Base-by-base conservation (phyloP, 2,888 invertebrate species). In the Bimastos eiseni region DNA sequence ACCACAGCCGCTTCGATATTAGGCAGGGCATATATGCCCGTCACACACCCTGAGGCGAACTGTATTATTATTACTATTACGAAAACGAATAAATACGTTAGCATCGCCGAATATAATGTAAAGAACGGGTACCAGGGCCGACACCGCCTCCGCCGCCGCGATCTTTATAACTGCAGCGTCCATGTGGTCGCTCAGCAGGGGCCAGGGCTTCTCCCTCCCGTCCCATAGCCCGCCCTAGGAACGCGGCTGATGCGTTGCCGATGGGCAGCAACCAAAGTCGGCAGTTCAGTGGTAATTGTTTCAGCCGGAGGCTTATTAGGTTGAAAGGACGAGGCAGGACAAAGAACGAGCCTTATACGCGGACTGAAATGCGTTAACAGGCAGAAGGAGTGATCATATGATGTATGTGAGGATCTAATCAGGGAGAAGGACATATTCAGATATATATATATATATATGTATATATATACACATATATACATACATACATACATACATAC, bases 11-110 rank as follows among this genome's bases (percentile, higher is more conserved):
- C n/a, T n/a, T n/a, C 70, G 70, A 70, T 70, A 70, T 70, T 70
- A 70, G 70, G 70, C 70, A 70, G n/a, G 70, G 70, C n/a, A 70
- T 70, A 70, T 70, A 70, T 70, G 70, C 70, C 70, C 70, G 70
- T 70, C 70, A 70, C 70, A 70, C 70, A 70, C 70, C 70, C 70
- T 70, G 30, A n/a, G 70, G 70, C 70, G 70, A n/a, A 70, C 70
- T 70, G 70, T 70, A 70, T 70, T 70, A 70, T 70, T 70, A 70
- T 70, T 70, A 41, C 41, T 41, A 70, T 70, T 70, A 70, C 70
- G 70, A 70, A 70, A 70, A 70, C 70, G 70, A 70, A 70, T 70
- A 70, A 70, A 70, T 70, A 70, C n/a, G 70, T 70, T 70, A 70
- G 70, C n/a, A n/a, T 5, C 30, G n/a, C 13, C n/a, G 70, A 70